These are phyloP conservation scores for Liasis olivaceus DNA, from an alignment of 2,797 vertebrate species.

Conservation along the genomic window DNA sequence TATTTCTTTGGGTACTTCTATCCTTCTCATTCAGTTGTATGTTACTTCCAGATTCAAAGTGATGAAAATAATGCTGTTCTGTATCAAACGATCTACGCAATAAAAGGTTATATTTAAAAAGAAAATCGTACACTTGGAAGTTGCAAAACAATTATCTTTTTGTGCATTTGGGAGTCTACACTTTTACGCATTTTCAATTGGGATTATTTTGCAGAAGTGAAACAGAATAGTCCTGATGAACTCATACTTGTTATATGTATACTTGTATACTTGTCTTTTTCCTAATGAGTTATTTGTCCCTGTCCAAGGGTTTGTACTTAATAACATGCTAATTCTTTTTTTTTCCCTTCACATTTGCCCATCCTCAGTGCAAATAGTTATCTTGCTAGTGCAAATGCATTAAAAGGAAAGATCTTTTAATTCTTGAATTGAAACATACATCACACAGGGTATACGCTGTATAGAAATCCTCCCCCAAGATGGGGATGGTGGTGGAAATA, in stretches of 20 bases:
- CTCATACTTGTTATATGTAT: background rate
- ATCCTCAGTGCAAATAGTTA: background rate
- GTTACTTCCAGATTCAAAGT: constrained; percentile 87
- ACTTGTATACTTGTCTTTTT: background rate
- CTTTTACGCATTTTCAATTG: background rate
- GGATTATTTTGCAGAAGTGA: background rate
- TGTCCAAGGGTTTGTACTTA: background rate
- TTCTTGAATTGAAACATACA: background rate
- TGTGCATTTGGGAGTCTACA: constrained; percentile 28
- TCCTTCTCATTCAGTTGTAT: constrained; percentile 82
- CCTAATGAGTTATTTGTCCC: background rate
- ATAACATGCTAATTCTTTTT: background rate
- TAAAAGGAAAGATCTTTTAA: background rate
- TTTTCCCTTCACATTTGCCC: background rate
- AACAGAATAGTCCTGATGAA: background rate
- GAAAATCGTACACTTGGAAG: constrained; percentile 6
- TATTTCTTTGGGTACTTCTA: constrained; percentile 84
- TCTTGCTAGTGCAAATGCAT: background rate
- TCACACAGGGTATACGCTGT: background rate
- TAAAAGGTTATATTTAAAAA: constrained; percentile 90
- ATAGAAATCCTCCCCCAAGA: background rate
- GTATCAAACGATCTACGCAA: constrained; percentile 96
- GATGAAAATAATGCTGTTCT: constrained; percentile 85
- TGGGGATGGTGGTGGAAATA: background rate
- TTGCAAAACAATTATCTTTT: constrained; percentile 51